Evolutionary conservation across 2,888 invertebrate genomes (phyloP).

Genomic region (Heliconius aoede): DNA sequence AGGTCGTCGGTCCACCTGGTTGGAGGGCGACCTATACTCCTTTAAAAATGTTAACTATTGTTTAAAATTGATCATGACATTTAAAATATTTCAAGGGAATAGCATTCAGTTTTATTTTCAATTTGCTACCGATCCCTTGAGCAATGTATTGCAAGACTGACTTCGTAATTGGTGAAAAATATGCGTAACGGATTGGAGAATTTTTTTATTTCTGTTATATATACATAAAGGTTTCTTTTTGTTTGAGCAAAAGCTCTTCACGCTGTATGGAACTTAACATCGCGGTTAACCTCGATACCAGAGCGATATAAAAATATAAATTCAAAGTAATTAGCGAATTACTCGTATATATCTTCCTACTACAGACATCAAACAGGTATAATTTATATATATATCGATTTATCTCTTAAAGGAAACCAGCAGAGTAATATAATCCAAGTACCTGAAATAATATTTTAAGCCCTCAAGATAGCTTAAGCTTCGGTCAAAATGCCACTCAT

Average conservation of each 20-base stretch:
- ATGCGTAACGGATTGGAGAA: constrained; percentile 2
- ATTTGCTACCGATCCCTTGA: constrained; percentile 18
- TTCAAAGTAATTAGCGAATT: no score
- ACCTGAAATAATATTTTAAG: constrained; percentile 25
- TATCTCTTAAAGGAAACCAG: background rate
- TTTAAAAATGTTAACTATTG: no score
- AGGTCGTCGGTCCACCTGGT: no score
- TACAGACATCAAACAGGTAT: background rate
- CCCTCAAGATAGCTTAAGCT: constrained; percentile 19
- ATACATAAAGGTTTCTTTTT: background rate
- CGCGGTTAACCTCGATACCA: no score
- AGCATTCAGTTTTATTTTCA: constrained; percentile 1
- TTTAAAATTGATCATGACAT: background rate
- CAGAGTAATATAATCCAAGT: background rate
- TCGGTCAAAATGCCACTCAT: constrained; percentile 27
- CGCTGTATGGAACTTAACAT: no score
- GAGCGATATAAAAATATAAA: no score
- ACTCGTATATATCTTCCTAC: no score
- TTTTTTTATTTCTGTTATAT: background rate
- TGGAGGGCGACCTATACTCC: no score
- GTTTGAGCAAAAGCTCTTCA: background rate
- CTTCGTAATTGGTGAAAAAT: constrained; percentile 5
- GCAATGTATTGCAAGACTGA: constrained; percentile 17
- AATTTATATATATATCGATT: background rate
- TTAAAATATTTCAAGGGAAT: constrained; percentile 1